A percentile compares a stretch with the other conserved stretches of the same genome.
These are phyloP conservation scores for Polyodon spathula DNA, from an alignment of 2,113 vertebrate genomes.

Conservation along the genomic window DNA sequence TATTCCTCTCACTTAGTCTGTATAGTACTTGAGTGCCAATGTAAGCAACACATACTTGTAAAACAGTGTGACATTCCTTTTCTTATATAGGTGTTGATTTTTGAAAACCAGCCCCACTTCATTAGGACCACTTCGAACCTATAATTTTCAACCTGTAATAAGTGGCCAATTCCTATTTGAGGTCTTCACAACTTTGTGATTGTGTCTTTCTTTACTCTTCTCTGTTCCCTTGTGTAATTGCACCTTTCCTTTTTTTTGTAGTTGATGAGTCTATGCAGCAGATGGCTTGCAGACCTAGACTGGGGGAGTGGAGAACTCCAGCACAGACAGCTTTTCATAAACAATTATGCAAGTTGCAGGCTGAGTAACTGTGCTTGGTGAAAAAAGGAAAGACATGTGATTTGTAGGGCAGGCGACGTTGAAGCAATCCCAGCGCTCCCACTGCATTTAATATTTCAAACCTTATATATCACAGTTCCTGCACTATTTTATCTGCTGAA, in stretches of 20 bases:
- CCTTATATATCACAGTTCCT: not conserved
- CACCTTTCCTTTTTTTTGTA: not conserved
- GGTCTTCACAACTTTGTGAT: no score
- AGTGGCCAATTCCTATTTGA: no score
- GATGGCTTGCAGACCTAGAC: not conserved
- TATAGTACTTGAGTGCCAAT: no score
- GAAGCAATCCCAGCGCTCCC: not conserved
- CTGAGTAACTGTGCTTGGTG: not conserved
- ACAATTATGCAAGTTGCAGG: not conserved
- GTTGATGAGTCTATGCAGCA: not conserved
- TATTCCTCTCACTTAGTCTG: no score
- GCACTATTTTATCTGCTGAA: not conserved
- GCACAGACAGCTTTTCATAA: conserved; percentile 2
- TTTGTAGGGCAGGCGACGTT: not conserved
- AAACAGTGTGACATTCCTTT: no score
- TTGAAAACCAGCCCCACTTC: no score
- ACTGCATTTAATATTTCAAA: conserved; percentile 1
- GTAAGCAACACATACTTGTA: no score
- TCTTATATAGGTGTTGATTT: no score
- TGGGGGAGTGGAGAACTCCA: not conserved
- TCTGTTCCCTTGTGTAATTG: not conserved
- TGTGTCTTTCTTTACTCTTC: no score
- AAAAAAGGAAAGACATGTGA: not conserved
- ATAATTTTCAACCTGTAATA: no score
- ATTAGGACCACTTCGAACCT: no score